Evolutionary conservation across 35 echinoderm and acorn worm species (phyloP), one percentile per base, ranked within the genome.

Genomic region (Stichopus chloronotus): DNA sequence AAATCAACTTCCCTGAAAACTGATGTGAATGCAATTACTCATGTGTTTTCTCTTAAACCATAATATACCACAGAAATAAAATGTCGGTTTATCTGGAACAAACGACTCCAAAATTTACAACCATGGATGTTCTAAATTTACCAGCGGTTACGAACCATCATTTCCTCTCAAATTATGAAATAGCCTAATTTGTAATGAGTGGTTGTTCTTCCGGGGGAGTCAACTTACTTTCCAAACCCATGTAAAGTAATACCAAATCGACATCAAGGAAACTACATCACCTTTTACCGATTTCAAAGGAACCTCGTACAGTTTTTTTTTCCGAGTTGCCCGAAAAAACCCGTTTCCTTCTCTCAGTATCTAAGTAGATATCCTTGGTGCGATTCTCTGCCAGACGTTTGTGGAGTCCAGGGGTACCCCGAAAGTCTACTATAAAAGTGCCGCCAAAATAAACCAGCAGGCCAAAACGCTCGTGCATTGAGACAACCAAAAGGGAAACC

Each of bases 351-450:
- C 17, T 74, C n/a, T 43, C 30, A 43, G 30, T 43, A 43, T 43
- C 30, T 0, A 14, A 7, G 12, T 74, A 20, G 25, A 83, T 83
- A 83, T 83, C 80, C 43, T 83, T 52, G 25, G 22, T 53, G 22
- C 4, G 17, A 14, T 19, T 16, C 69, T 6, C 69, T 74, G 69
- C 19, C 69, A 74, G 69, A 74, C 69, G 19, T n/a, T 5, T 21
- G 17, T 74, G 69, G 0, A 54, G 57, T 89, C 87, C 87, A 59
- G 61, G 30, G 87, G 87, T 89, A 89, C 23, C 22, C 21, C 52
- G 19, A 43, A 43, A 20, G 19, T 30, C 23, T 89, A 54, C 59
- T 89, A 89, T 89, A 89, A 89, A 72, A 89, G 87, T 43, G 52
- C 87, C 87, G 87, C 8, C 24, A 14, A 6, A 21, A 58, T 59